Evolutionary conservation across 2,797 vertebrate species (phyloP).

Genomic region (Poecilia velifera): DNA sequence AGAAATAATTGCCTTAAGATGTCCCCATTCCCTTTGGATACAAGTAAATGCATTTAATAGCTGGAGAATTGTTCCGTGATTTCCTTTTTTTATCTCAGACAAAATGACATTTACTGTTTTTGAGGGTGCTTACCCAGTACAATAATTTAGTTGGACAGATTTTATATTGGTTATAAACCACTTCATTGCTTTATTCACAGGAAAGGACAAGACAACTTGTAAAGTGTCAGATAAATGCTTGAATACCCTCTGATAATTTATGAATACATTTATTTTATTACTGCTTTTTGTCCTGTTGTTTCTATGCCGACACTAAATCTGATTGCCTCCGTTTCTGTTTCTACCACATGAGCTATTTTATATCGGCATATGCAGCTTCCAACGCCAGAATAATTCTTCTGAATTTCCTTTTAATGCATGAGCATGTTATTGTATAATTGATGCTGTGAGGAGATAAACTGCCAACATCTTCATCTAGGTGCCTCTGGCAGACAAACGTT

Average conservation of each 20-base stretch:
- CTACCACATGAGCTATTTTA: slow-evolving; percentile 37
- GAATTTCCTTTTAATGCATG: slow-evolving; percentile 42
- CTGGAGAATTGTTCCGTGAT: slow-evolving; percentile 18
- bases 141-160: slow-evolving; percentile 18
- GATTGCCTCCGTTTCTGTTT: slow-evolving; percentile 37
- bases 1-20: slow-evolving; percentile 45
- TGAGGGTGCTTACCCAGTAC: slow-evolving; percentile 17
- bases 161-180: slow-evolving; percentile 19
- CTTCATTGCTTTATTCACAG: slow-evolving; percentile 4
- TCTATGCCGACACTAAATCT: slow-evolving; percentile 20
- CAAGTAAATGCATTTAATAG: slow-evolving; percentile 23
- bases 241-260: slow-evolving; percentile 23
- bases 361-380: slow-evolving; percentile 42
- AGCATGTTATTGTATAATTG: slow-evolving; percentile 65
- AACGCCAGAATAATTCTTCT: slow-evolving; percentile 46
- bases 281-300: slow-evolving; percentile 38
- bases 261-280: slow-evolving; percentile 16
- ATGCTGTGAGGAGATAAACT: slow-evolving; percentile 69
- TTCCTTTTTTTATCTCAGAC: background rate
- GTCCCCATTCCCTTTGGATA: slow-evolving; percentile 30
- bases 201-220: slow-evolving; percentile 18
- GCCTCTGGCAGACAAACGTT: slow-evolving; percentile 51
- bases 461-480: slow-evolving; percentile 63
- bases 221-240: slow-evolving; percentile 33
- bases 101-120: slow-evolving; percentile 6